These are phyloP conservation scores for Uropetala carovei DNA, from an alignment of 2,888 invertebrate species.

Conservation along the genomic window DNA sequence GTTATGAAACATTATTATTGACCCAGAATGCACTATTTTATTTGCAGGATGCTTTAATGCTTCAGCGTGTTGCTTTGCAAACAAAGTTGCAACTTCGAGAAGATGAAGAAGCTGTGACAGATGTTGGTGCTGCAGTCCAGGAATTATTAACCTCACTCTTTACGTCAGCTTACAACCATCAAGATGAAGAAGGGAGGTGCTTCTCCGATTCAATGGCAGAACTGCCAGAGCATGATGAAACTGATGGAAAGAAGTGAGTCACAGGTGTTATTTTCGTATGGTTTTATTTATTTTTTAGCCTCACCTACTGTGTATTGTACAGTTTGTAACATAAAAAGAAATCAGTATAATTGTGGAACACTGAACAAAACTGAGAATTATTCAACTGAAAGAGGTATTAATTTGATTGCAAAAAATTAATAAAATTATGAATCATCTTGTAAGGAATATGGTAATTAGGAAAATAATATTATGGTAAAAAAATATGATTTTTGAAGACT, in stretches of 20 bases:
- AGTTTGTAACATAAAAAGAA: too few relatives aligned
- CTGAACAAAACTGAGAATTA: too few relatives aligned
- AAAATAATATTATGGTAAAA: too few relatives aligned
- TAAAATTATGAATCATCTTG: too few relatives aligned
- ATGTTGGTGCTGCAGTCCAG: slow-evolving; percentile 92
- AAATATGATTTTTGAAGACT: too few relatives aligned
- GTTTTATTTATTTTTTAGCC: slow-evolving; percentile 2
- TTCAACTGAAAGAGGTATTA: too few relatives aligned
- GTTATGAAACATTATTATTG: not conserved
- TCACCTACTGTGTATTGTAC: too few relatives aligned
- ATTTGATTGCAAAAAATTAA: too few relatives aligned
- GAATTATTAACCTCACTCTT: slow-evolving; percentile 94
- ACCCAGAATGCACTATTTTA: not conserved
- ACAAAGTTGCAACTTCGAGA: slow-evolving; percentile 92
- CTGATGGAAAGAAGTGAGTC: slow-evolving; percentile 81
- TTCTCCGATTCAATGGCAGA: slow-evolving; percentile 98
- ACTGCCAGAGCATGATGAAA: slow-evolving; percentile 90
- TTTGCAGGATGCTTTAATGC: slow-evolving; percentile 88
- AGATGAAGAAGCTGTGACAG: slow-evolving; percentile 91
- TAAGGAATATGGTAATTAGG: too few relatives aligned
- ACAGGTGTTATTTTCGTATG: not conserved
- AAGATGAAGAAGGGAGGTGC: slow-evolving; percentile 97
- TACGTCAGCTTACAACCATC: slow-evolving; percentile 95
- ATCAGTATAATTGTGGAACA: too few relatives aligned
- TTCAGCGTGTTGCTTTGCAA: slow-evolving; percentile 94